phyloP scores from a whole-genome alignment of 2,888 invertebrate species.

The Stegophylla sp. region DNA sequence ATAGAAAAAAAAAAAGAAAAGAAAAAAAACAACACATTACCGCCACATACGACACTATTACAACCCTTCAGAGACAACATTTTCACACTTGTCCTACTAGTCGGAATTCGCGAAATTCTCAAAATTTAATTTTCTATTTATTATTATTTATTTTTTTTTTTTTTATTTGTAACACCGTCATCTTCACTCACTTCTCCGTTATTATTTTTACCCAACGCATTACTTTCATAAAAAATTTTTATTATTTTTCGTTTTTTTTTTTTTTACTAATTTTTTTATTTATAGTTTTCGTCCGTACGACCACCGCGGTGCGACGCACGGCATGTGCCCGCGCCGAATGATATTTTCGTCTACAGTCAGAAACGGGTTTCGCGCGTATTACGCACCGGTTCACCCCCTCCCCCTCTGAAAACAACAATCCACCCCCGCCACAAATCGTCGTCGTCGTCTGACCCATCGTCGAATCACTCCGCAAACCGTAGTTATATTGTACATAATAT shows the following conservation, averaged over 20 bases:
- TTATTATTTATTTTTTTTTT: neutral
- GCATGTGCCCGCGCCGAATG: conserved; percentile 9
- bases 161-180: too few species aligned
- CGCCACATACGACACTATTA: neutral
- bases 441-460: too few species aligned
- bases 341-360: too few species aligned
- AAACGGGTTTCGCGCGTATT: conserved; percentile 2
- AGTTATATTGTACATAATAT: too few species aligned
- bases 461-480: too few species aligned
- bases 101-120: neutral
- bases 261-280: too few species aligned
- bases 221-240: too few species aligned
- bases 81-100: neutral
- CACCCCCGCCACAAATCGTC: too few species aligned
- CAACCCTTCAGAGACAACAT: neutral
- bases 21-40: neutral
- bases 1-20: too few species aligned
- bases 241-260: too few species aligned
- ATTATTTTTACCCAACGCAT: neutral
- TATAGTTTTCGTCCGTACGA: too few species aligned
- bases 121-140: conserved; percentile 1
- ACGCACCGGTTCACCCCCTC: neutral
- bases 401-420: neutral
- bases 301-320: neutral
- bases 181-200: neutral